These are phyloP conservation scores for Scomber colias DNA, from an alignment of 2,113 vertebrate species.

Conservation along the genomic window DNA sequence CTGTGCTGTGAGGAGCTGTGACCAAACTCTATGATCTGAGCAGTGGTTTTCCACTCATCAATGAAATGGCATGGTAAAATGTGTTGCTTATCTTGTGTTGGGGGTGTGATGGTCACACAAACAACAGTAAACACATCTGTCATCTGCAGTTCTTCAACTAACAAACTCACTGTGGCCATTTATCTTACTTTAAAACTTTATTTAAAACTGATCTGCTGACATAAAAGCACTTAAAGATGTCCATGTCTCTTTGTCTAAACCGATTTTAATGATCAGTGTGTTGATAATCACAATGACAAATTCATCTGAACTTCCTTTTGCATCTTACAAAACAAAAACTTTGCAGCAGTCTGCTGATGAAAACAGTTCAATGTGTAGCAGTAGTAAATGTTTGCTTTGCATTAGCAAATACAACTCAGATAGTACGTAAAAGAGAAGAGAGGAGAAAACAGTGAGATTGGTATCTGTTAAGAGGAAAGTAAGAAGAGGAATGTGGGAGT, in stretches of 20 bases:
- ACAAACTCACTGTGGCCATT: neutral
- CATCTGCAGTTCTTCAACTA: slow-evolving; percentile 2
- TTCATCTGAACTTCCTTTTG: neutral
- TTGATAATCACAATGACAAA: neutral
- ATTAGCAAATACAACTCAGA: slow-evolving; percentile 32
- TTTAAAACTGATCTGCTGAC: neutral
- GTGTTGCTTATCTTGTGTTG: slow-evolving; percentile 15
- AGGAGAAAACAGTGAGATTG: slow-evolving; percentile 26
- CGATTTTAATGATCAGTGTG: neutral
- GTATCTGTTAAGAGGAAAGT: slow-evolving; percentile 37
- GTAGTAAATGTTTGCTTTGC: slow-evolving; percentile 32
- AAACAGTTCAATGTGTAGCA: slow-evolving; percentile 2
- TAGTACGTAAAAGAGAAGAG: slow-evolving; percentile 22
- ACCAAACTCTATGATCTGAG: slow-evolving; percentile 27
- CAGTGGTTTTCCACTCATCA: slow-evolving; percentile 6
- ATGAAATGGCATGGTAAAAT: neutral
- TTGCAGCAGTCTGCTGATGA: neutral
- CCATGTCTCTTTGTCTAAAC: neutral
- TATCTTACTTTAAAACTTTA: neutral
- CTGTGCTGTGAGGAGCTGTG: neutral
- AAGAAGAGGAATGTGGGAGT: slow-evolving; percentile 60
- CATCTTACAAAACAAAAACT: neutral
- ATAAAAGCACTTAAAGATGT: neutral
- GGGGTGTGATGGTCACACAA: slow-evolving; percentile 6
- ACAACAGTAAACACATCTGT: neutral